Conservation (phyloP, 1,140 invertebrate species). For the Danaus melanippus region DNA sequence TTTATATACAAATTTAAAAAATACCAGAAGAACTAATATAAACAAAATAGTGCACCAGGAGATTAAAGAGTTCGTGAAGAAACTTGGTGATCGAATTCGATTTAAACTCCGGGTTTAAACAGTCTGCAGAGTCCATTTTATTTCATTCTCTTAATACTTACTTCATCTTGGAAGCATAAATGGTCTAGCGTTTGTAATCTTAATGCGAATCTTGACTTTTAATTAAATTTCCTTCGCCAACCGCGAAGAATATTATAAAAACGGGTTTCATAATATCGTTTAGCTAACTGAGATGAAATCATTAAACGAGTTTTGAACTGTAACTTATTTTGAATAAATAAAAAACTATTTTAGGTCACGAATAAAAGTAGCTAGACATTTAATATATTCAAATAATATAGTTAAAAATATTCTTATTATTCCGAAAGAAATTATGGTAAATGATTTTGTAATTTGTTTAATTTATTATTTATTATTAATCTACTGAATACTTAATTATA, state of each 20-base stretch:
- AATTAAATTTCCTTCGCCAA: constrained; percentile 24
- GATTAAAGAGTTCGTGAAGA: constrained; percentile 16
- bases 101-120: too few relatives aligned
- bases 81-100: neutral
- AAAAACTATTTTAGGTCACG: too few relatives aligned
- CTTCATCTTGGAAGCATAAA: constrained; percentile 6
- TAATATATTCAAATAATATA: too few relatives aligned
- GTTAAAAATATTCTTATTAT: too few relatives aligned
- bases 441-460: too few relatives aligned
- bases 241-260: constrained; percentile 24
- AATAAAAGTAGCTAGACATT: too few relatives aligned
- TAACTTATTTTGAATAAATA: too few relatives aligned
- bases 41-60: constrained; percentile 12
- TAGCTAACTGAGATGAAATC: constrained; percentile 12
- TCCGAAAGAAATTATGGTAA: too few relatives aligned
- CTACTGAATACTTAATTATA: too few relatives aligned
- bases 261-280: constrained; percentile 19
- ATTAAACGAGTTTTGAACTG: too few relatives aligned
- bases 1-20: neutral
- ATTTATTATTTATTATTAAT: too few relatives aligned
- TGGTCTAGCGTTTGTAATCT: constrained; percentile 20
- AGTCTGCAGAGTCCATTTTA: neutral
- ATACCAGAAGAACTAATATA: constrained; percentile 9
- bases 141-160: neutral
- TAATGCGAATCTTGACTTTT: constrained; percentile 25